Evolutionary conservation across 2,888 invertebrate species (phyloP).

Genomic region (Geotrupes spiniger): DNA sequence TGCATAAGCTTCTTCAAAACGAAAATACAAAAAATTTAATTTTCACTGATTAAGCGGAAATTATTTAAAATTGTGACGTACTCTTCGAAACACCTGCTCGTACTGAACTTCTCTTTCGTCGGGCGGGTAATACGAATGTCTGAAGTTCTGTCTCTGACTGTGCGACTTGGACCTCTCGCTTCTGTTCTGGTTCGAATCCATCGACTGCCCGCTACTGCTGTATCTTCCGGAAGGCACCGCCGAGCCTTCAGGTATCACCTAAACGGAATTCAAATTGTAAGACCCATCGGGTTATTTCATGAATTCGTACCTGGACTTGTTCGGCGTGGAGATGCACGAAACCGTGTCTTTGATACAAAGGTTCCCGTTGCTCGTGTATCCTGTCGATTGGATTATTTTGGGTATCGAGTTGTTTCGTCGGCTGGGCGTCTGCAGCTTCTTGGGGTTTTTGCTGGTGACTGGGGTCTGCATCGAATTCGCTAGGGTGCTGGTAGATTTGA

Average conservation of each 20-base stretch:
- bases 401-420: slow-evolving; percentile 41
- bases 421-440: slow-evolving; percentile 9
- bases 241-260: slow-evolving; percentile 48
- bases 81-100: slow-evolving; percentile 49
- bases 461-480: slow-evolving; percentile 41
- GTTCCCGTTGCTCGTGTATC: slow-evolving; percentile 29
- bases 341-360: slow-evolving; percentile 47
- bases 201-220: slow-evolving; percentile 34
- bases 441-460: slow-evolving; percentile 40
- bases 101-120: slow-evolving; percentile 55
- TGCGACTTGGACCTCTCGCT: slow-evolving; percentile 41
- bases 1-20: not conserved
- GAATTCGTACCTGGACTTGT: slow-evolving; percentile 43
- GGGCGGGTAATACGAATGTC: slow-evolving; percentile 58
- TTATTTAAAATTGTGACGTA: slow-evolving; percentile 27
- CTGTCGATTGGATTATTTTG: slow-evolving; percentile 16
- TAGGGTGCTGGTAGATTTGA: slow-evolving; percentile 34
- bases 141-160: slow-evolving; percentile 57
- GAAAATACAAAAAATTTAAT: slow-evolving; percentile 3
- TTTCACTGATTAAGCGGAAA: no score
- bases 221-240: slow-evolving; percentile 43
- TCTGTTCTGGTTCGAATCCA: slow-evolving; percentile 39
- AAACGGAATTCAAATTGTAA: slow-evolving; percentile 1
- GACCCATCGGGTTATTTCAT: no score
- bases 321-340: slow-evolving; percentile 47